These are phyloP conservation scores for Drosophila bunnanda DNA, from an alignment of 2,888 invertebrate genomes.

Conservation along the genomic window DNA sequence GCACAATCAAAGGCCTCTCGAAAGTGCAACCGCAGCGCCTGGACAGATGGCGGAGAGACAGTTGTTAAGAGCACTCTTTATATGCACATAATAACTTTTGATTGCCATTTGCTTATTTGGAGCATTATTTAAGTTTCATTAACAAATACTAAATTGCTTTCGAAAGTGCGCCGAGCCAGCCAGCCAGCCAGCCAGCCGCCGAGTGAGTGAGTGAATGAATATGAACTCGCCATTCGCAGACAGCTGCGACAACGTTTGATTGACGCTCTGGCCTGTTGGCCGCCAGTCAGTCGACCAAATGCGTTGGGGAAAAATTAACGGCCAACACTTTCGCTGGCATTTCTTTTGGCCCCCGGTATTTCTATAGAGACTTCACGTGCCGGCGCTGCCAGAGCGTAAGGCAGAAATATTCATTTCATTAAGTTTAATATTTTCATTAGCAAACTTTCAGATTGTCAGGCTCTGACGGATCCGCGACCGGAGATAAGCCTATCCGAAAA, in stretches of 20 bases:
- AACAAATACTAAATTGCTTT: constrained; percentile 78
- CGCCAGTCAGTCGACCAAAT: constrained; percentile 61
- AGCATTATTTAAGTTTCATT: constrained; percentile 76
- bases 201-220: constrained; percentile 29
- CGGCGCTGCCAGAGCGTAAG: constrained; percentile 17
- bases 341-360: constrained; percentile 56
- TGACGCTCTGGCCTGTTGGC: constrained; percentile 44
- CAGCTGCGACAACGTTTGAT: constrained; percentile 54
- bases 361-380: constrained; percentile 51
- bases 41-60: constrained; percentile 31
- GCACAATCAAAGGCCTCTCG: constrained; percentile 27
- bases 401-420: constrained; percentile 76
- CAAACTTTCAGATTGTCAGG: constrained; percentile 60
- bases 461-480: constrained; percentile 41
- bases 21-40: constrained; percentile 33
- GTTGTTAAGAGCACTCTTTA: constrained; percentile 62
- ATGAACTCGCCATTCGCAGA: constrained; percentile 27
- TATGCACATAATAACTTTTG: constrained; percentile 66
- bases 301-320: constrained; percentile 71
- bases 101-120: constrained; percentile 77
- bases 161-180: constrained; percentile 60
- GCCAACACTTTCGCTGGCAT: constrained; percentile 72
- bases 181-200: constrained; percentile 6
- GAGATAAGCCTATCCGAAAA: constrained; percentile 50
- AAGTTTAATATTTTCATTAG: constrained; percentile 77